Conservation (phyloP, 2,797 vertebrate genomes). For the Sebastiscus tertius region DNA sequence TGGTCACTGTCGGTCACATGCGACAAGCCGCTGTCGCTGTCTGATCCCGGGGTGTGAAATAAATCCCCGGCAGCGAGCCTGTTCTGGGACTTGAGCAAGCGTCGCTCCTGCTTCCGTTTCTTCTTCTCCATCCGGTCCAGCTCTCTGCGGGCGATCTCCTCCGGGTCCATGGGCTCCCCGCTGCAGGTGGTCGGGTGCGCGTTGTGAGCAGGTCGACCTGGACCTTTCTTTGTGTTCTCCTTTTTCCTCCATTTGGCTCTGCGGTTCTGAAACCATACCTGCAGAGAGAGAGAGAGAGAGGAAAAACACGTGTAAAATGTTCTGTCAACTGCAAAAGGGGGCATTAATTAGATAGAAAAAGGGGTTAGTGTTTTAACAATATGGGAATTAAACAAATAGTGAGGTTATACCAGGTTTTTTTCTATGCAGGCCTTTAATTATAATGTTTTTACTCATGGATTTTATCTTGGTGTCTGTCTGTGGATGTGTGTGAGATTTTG, state of each 20-base stretch:
- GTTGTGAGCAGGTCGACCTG: slow-evolving; percentile 97
- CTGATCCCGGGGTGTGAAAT: slow-evolving; percentile 94
- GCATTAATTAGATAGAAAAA: slow-evolving; percentile 19
- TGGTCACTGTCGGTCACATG: slow-evolving; percentile 88
- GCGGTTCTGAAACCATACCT: slow-evolving; percentile 99
- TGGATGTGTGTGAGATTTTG: too few relatives aligned
- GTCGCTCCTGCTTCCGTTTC: slow-evolving; percentile 95
- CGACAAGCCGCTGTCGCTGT: slow-evolving; percentile 94
- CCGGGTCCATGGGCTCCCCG: slow-evolving; percentile 98
- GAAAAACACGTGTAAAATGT: background rate
- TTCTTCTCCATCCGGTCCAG: slow-evolving; percentile 96
- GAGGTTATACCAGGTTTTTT: slow-evolving; percentile 16
- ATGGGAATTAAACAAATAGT: slow-evolving; percentile 42
- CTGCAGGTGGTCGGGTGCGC: slow-evolving; percentile 98
- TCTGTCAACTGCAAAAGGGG: slow-evolving; percentile 7
- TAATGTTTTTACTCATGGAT: too few relatives aligned
- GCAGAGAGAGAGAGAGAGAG: slow-evolving; percentile 58
- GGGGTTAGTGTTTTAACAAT: slow-evolving; percentile 11
- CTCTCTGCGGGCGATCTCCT: slow-evolving; percentile 96
- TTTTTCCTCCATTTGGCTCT: slow-evolving; percentile 99
- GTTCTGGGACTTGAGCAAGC: slow-evolving; percentile 92
- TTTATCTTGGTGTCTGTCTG: too few relatives aligned
- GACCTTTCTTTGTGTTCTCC: slow-evolving; percentile 98
- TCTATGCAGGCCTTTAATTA: slow-evolving; percentile 28
- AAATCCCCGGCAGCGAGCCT: slow-evolving; percentile 88